Base-by-base conservation (phyloP, 2,888 invertebrate genomes). In the Caenorhabditis sinica region DNA sequence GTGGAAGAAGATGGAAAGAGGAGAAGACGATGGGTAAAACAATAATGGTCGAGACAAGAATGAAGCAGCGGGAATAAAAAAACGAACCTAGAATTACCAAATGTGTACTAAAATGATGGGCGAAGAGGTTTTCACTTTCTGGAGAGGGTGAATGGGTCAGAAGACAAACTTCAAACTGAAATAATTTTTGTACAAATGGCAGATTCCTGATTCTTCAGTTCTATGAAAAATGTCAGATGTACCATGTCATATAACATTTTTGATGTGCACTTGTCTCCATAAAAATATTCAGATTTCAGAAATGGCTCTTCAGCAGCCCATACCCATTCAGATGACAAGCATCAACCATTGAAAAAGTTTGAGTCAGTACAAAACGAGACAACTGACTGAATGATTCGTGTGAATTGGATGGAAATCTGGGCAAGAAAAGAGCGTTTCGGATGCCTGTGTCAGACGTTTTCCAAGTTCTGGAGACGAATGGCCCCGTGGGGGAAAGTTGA, bases 401-500 rank as follows among this genome's bases (percentile, higher is more conserved):
- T 33, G 49, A 65, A 61, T 63, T 36, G 36, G 56, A 56, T 20
- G 63, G 40, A 63, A 72, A 60, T 66, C 76, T 68, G 60, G 36
- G n/a, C 13, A 28, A 28, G 23, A 60, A 49, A 28, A 43, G 15
- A 30, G n/a, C n/a, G 71, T 73, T 40, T 40, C 11, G 40, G 40
- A 11, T 40, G 40, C 40, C 13, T 53, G 66, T 75, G 61, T 69
- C 77, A 77, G 69, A 72, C 45, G 17, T 79, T 79, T 65, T 79
- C 40, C 79, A 56, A 20, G 20, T 23, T 51, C 28, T 53, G 53
- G 69, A 79, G 79, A 79, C 79, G 79, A 79, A 79, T 79, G 71
- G 79, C 79, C 79, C 79, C 79, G 72, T 79, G 72, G 79, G 73
- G 79, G 65, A 79, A 72, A 43, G 36, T 69, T 58, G 49, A 51